Conservation (phyloP, 1,140 invertebrate species). For the Phocides pigmalion region DNA sequence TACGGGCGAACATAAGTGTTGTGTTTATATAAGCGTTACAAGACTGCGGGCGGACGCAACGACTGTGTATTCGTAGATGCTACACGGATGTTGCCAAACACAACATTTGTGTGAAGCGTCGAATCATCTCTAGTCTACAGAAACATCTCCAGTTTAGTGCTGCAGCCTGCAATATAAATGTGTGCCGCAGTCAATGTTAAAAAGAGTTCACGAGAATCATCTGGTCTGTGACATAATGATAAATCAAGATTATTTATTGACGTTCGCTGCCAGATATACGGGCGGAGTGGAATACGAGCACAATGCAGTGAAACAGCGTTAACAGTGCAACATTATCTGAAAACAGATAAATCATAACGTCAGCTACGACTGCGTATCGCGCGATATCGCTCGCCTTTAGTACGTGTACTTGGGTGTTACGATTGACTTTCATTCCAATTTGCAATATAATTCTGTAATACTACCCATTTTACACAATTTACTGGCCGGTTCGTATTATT, state of each 20-base stretch:
- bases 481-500: background rate
- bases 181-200: background rate
- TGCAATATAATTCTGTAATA: background rate
- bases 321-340: slow-evolving; percentile 26
- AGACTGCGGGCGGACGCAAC: too few relatives aligned
- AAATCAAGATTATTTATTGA: slow-evolving; percentile 6
- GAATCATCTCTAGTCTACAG: too few relatives aligned
- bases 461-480: background rate
- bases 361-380: slow-evolving; percentile 14
- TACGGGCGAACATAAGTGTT: too few relatives aligned
- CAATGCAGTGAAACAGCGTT: slow-evolving; percentile 14
- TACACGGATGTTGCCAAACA: too few relatives aligned
- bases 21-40: too few relatives aligned
- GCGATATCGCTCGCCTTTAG: slow-evolving; percentile 10
- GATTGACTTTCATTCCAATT: background rate
- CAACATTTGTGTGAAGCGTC: too few relatives aligned
- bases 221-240: background rate
- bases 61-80: too few relatives aligned
- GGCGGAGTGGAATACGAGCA: slow-evolving; percentile 10
- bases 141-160: too few relatives aligned
- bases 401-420: background rate
- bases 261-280: background rate
- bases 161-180: too few relatives aligned
- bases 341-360: slow-evolving; percentile 22
- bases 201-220: background rate